These are phyloP conservation scores for Nematostella vectensis DNA, from an alignment of 92 coral and sea anemone genomes.

Conservation along the genomic window DNA sequence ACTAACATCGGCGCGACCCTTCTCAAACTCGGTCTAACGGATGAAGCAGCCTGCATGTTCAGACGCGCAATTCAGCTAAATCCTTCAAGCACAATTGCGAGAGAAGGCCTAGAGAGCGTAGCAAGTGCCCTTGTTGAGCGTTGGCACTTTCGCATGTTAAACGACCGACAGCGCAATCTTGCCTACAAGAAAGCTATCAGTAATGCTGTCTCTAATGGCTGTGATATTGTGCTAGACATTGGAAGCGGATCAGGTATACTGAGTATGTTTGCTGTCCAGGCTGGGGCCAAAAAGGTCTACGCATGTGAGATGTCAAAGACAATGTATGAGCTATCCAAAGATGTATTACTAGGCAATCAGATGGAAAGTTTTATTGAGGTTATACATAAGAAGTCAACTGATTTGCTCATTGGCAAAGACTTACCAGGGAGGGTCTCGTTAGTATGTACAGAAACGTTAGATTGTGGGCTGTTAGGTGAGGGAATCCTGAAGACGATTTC, in stretches of 20 bases:
- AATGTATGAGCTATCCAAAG: constrained; percentile 84
- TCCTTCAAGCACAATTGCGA: constrained; percentile 52
- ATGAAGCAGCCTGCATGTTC: constrained; percentile 83
- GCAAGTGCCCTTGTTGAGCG: constrained; percentile 87
- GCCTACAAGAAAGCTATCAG: constrained; percentile 77
- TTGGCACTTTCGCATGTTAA: constrained; percentile 98
- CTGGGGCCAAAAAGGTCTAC: constrained; percentile 79
- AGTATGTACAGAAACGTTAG: constrained; percentile 86
- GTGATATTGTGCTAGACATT: constrained; percentile 70
- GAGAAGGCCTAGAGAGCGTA: constrained; percentile 74
- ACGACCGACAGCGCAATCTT: constrained; percentile 70
- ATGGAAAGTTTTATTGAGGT: constrained; percentile 60
- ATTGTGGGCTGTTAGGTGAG: constrained; percentile 96
- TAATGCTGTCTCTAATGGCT: constrained; percentile 56
- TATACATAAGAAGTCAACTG: constrained; percentile 83
- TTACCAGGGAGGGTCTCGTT: constrained; percentile 54
- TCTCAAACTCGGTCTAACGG: constrained; percentile 66
- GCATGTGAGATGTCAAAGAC: constrained; percentile 98
- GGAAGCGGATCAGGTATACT: constrained; percentile 96
- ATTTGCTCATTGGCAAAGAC: constrained; percentile 58
- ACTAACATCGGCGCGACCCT: constrained; percentile 72
- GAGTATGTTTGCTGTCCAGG: constrained; percentile 94
- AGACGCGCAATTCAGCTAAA: constrained; percentile 60
- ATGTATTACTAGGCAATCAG: constrained; percentile 69
- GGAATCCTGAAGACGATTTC: constrained; percentile 75